These are phyloP conservation scores for Tetranychus cinnabarinus DNA, from an alignment of 1,140 invertebrate genomes.

Conservation along the genomic window DNA sequence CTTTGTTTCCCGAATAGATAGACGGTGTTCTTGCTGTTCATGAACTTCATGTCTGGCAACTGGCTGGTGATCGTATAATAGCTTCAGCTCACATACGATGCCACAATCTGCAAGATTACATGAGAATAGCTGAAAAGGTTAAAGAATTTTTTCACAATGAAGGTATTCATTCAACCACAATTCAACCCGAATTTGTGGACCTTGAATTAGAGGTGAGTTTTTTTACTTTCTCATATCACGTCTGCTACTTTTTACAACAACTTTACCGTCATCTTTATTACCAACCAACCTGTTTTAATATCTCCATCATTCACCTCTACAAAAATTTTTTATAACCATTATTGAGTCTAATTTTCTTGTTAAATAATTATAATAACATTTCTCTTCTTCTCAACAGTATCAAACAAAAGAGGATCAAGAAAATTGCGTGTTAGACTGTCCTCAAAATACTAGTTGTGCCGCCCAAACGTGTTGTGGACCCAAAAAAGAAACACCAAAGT, in stretches of 20 bases:
- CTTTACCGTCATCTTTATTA: too few species aligned
- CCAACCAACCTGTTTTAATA: too few species aligned
- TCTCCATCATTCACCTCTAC: too few species aligned
- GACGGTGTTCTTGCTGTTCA: slow-evolving; percentile 29
- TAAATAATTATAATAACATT: too few species aligned
- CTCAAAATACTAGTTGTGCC: slow-evolving; percentile 10
- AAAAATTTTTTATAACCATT: too few species aligned
- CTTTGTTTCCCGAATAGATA: slow-evolving; percentile 18
- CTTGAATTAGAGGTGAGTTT: slow-evolving; percentile 6
- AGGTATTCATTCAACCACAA: slow-evolving; percentile 32
- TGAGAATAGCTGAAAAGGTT: slow-evolving; percentile 45
- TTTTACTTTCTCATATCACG: too few species aligned
- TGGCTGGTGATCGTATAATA: slow-evolving; percentile 29
- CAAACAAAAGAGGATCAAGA: slow-evolving; percentile 8
- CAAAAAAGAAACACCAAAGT: background rate
- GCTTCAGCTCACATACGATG: slow-evolving; percentile 31
- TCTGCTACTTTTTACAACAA: too few species aligned
- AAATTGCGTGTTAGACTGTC: slow-evolving; percentile 12
- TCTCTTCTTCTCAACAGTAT: slow-evolving; percentile 1
- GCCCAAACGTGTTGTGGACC: slow-evolving; percentile 14
- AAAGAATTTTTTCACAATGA: slow-evolving; percentile 44
- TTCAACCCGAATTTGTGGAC: slow-evolving; percentile 29
- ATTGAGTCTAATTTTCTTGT: too few species aligned
- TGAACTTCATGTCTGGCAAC: slow-evolving; percentile 33
- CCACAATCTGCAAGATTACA: slow-evolving; percentile 26